phyloP scores from a whole-genome alignment of 2,113 vertebrate species.

The cattle (Bos taurus) region DNA sequence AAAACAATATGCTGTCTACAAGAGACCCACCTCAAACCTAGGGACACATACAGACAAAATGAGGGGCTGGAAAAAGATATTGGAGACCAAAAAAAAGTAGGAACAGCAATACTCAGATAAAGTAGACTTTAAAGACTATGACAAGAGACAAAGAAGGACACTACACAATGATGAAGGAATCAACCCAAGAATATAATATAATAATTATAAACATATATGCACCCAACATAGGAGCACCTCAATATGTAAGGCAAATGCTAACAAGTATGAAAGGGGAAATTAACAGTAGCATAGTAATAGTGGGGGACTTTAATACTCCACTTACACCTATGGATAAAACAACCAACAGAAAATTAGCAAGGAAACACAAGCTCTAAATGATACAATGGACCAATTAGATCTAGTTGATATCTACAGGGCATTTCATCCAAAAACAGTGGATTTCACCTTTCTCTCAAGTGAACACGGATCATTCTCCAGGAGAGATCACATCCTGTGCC shows the following conservation, averaged over 20 bases:
- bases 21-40: background rate
- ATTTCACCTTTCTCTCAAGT: background rate
- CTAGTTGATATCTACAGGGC: background rate
- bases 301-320: background rate
- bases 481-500: background rate
- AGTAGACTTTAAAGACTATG: background rate
- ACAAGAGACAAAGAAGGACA: background rate
- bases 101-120: background rate
- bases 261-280: background rate
- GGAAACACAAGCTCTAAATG: background rate
- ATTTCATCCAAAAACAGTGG: background rate
- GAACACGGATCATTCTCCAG: background rate
- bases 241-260: background rate
- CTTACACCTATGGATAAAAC: background rate
- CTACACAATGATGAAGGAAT: background rate
- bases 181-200: background rate
- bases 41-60: background rate
- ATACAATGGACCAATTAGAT: background rate
- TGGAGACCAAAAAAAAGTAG: background rate
- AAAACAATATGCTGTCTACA: background rate
- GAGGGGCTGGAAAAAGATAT: background rate
- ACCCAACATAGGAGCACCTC: background rate
- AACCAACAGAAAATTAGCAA: background rate
- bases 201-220: background rate
- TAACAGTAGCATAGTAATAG: background rate